Evolutionary conservation across 1,140 invertebrate species (phyloP).

Genomic region (Drosophila pectinifera): DNA sequence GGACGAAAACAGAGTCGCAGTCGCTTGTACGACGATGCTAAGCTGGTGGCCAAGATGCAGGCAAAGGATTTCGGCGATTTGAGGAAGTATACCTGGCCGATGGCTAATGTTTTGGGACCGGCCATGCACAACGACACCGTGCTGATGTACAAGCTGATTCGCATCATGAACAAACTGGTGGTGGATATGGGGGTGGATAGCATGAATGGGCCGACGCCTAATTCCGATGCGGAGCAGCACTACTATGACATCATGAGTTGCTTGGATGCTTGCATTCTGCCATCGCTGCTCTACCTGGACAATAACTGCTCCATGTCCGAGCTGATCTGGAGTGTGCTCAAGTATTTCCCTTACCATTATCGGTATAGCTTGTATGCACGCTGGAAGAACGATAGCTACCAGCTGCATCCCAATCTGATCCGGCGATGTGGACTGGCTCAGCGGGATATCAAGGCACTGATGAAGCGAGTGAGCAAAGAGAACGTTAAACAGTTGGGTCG

Average conservation of each 20-base stretch:
- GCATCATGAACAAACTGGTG: conserved; percentile 85
- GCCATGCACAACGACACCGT: conserved; percentile 94
- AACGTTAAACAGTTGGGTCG: conserved; percentile 98
- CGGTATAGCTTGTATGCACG: conserved; percentile 95
- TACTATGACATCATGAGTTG: conserved; percentile 92
- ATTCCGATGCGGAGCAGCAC: conserved; percentile 70
- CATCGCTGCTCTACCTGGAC: conserved; percentile 95
- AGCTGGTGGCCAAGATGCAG: conserved; percentile 71
- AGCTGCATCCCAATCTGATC: conserved; percentile 92
- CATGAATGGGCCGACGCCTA: conserved; percentile 66
- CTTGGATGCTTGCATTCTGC: conserved; percentile 94
- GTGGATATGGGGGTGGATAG: conserved; percentile 76
- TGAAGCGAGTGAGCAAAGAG: conserved; percentile 99
- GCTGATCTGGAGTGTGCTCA: conserved; percentile 97
- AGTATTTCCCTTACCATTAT: conserved; percentile 96
- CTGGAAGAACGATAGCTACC: conserved; percentile 96
- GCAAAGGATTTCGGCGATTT: conserved; percentile 90
- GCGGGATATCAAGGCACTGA: conserved; percentile 97
- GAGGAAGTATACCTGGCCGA: conserved; percentile 92
- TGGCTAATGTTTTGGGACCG: conserved; percentile 94
- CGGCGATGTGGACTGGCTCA: conserved; percentile 93
- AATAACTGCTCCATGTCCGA: conserved; percentile 98
- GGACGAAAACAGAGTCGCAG: conserved; percentile 55
- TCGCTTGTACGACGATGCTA: conserved; percentile 66
- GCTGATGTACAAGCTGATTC: conserved; percentile 94